Evolutionary conservation across 2,113 vertebrate genomes (phyloP), one percentile per base, ranked within the genome.

Genomic region (Globicephala melas): DNA sequence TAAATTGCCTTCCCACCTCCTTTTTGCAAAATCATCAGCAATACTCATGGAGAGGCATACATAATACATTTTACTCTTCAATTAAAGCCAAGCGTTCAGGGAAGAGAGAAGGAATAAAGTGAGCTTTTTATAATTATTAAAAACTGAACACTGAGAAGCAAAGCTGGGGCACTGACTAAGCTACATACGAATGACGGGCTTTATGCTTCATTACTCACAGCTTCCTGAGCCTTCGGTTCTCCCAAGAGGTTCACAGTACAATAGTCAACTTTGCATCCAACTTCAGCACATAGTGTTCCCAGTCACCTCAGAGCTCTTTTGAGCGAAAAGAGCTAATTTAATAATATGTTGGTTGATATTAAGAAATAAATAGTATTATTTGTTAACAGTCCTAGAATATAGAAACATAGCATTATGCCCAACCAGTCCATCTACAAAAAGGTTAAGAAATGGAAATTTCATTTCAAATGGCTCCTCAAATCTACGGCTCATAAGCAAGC

Each of bases 171-270:
- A 14, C 17, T 13, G 41, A 20, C 82, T 36, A 1, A 44, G 31
- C n/a, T 3, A 26, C 58, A 13, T 6, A 0, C 11, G 28, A 44
- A 5, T 4, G 38, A 50, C 0, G 3, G 60, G 90, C 38, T 67
- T 21, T 1, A 1, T 12, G 17, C 41, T 3, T 20, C 65, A 8
- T 44, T 8, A 28, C 18, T 44, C 41, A 6, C 4, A 23, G 74
- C 65, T 28, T 79, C 53, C 70, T 6, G 28, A 13, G 8, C 3
- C 20, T 23, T 25, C 8, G 10, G 26, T 26, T 79, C 79, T 80
- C 25, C 5, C 10, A 9, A 55, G 21, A 58, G n/a, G 62, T 44
- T 47, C 21, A 23, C 41, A 5, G 58, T 1, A 8, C n/a, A 31
- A 25, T 0, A 17, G 20, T 62, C 70, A 58, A 13, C 62, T n/a